A percentile compares a stretch with the other conserved stretches of the same genome.
Conservation (phyloP, 2,113 vertebrate genomes). For the Aleadryas rufinucha region DNA sequence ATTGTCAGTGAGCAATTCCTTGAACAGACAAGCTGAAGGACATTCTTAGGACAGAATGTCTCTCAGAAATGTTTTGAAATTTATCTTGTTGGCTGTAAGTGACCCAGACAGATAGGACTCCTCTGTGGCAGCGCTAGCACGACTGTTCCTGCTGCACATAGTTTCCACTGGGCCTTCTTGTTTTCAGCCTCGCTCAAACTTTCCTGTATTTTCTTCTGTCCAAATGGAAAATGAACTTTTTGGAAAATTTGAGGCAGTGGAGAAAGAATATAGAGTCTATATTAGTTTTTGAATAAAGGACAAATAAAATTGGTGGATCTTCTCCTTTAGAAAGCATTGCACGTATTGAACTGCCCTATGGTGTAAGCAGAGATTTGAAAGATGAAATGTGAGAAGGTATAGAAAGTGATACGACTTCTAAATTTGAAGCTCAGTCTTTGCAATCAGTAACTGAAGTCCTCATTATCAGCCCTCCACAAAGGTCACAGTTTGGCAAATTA, state of each 20-base stretch:
- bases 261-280: not conserved
- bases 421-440: not conserved
- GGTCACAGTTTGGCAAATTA: not conserved
- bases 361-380: not conserved
- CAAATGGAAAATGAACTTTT: not conserved
- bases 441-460: not conserved
- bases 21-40: not conserved
- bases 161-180: not conserved
- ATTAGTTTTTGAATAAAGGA: not conserved
- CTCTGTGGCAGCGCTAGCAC: accelerated
- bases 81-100: not conserved
- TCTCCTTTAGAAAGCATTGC: not conserved
- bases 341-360: not conserved
- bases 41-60: not conserved
- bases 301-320: not conserved
- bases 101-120: not conserved
- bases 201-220: not conserved
- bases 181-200: not conserved
- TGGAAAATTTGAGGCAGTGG: not conserved
- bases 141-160: not conserved
- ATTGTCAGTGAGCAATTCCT: not conserved
- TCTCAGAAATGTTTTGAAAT: not conserved
- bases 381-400: not conserved
- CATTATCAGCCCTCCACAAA: not conserved
- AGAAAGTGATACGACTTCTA: constrained; percentile 2